Conservation (phyloP, 2,113 vertebrate genomes). For the Pedionomus torquatus region DNA sequence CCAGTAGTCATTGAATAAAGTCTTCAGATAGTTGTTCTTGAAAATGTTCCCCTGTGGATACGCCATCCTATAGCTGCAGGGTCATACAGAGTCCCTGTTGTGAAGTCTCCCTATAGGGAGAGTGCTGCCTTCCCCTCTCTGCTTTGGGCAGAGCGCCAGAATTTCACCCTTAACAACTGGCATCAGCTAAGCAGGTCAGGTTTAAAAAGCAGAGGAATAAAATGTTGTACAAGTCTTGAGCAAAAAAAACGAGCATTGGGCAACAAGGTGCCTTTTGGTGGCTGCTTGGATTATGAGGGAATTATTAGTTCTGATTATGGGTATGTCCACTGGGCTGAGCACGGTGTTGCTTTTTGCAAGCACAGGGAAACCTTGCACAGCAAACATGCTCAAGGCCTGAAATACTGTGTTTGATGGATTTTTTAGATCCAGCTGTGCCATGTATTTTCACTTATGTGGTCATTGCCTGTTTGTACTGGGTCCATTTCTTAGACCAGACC, state of each 20-base stretch:
- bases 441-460: background rate
- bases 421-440: background rate
- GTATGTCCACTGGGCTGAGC: background rate
- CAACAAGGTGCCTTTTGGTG: background rate
- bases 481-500: background rate
- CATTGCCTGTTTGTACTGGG: background rate
- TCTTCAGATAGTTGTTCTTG: background rate
- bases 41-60: background rate
- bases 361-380: background rate
- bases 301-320: background rate
- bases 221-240: background rate
- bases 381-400: background rate
- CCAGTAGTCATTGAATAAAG: background rate
- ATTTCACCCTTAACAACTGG: background rate
- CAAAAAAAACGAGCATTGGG: background rate
- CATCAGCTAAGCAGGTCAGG: background rate
- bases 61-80: rapidly evolving
- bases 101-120: background rate
- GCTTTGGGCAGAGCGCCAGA: background rate
- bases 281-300: background rate
- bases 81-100: background rate
- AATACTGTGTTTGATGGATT: background rate
- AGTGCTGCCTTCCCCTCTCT: background rate
- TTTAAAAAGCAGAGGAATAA: background rate
- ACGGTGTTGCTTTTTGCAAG: background rate